Evolutionary conservation across 2,113 vertebrate genomes (phyloP).

Genomic region (Melanerpes formicivorus): DNA sequence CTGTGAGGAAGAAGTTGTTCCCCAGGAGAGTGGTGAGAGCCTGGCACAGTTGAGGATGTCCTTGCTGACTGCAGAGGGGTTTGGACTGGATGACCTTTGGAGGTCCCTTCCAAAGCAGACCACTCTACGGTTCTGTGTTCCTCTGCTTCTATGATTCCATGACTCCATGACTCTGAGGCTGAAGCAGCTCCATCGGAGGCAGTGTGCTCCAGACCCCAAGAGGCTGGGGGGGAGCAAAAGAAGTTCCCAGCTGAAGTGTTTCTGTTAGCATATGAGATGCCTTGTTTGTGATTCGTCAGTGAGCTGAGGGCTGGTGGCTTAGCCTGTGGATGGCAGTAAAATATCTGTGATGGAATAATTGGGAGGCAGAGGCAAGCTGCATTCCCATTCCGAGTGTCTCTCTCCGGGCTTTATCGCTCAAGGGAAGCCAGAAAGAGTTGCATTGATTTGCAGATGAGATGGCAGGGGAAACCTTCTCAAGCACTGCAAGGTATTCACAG

Average conservation of each 20-base stretch:
- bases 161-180: no score
- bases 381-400: conserved; percentile 25
- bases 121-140: no score
- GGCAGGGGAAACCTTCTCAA: conserved; percentile 52
- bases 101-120: no score
- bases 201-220: not conserved
- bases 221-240: not conserved
- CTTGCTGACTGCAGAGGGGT: no score
- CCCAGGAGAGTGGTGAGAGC: no score
- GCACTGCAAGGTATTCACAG: conserved; percentile 48
- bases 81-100: no score
- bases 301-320: conserved; percentile 21
- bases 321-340: conserved; percentile 66
- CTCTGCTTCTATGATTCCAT: no score
- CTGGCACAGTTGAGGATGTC: no score
- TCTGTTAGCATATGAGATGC: not conserved
- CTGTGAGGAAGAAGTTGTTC: no score
- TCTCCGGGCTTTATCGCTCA: conserved; percentile 41
- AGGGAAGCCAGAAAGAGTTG: conserved; percentile 47
- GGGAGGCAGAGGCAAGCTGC: conserved; percentile 21
- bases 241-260: not conserved
- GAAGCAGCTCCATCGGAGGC: not conserved
- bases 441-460: conserved; percentile 62
- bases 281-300: conserved; percentile 9
- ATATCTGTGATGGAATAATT: conserved; percentile 62